Conservation (phyloP, 2,888 invertebrate genomes). For the Dione vanillae region DNA sequence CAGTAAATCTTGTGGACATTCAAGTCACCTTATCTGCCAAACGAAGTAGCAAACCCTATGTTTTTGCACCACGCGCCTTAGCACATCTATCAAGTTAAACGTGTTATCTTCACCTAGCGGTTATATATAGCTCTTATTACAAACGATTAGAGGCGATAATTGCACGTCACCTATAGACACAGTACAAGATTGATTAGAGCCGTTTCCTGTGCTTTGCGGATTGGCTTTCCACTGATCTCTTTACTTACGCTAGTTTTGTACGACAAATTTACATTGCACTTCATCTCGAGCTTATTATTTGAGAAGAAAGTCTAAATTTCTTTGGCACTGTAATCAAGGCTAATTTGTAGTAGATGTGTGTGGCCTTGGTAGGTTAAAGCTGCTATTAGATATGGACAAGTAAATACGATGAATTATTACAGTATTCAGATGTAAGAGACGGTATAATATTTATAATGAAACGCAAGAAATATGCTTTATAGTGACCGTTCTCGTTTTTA, state of each 20-base stretch:
- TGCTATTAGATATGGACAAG: slow-evolving; percentile 34
- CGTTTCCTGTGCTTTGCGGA: slow-evolving; percentile 58
- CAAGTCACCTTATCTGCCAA: slow-evolving; percentile 37
- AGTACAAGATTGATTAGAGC: slow-evolving; percentile 57
- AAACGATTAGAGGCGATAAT: slow-evolving; percentile 47
- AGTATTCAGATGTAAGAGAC: slow-evolving; percentile 34
- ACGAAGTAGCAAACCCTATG: slow-evolving; percentile 38
- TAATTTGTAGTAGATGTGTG: slow-evolving; percentile 34
- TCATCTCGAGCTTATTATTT: slow-evolving; percentile 33
- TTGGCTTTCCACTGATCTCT: slow-evolving; percentile 61
- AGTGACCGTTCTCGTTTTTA: not conserved
- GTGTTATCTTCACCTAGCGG: slow-evolving; percentile 34
- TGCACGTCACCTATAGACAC: slow-evolving; percentile 41
- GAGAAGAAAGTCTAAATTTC: slow-evolving; percentile 39
- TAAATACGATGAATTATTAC: slow-evolving; percentile 37
- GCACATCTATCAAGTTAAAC: slow-evolving; percentile 41
- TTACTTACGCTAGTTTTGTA: slow-evolving; percentile 55
- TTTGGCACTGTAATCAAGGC: slow-evolving; percentile 8
- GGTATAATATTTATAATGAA: slow-evolving; percentile 15
- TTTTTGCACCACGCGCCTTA: slow-evolving; percentile 46
- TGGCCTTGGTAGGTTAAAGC: slow-evolving; percentile 44
- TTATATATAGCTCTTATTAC: slow-evolving; percentile 47
- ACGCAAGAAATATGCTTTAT: slow-evolving; percentile 20
- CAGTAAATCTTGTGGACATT: slow-evolving; percentile 30
- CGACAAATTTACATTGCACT: slow-evolving; percentile 43